These are phyloP conservation scores for Stenodera caucasica DNA, from an alignment of 2,888 invertebrate genomes.

Conservation along the genomic window DNA sequence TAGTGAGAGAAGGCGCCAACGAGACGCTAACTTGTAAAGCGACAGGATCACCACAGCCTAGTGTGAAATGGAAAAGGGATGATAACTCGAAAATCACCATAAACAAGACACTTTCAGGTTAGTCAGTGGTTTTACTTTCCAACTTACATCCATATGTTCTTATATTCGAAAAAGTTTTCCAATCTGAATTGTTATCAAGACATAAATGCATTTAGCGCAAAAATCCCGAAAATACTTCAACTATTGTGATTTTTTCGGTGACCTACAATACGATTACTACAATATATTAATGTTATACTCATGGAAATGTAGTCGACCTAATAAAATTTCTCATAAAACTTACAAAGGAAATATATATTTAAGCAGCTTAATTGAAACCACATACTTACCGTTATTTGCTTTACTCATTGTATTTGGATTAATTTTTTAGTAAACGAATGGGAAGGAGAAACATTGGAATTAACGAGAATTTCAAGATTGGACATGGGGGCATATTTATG, in stretches of 20 bases:
- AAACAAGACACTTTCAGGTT: constrained; percentile 80
- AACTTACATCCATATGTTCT: constrained; percentile 23
- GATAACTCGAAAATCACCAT: constrained; percentile 85
- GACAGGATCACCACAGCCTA: constrained; percentile 85
- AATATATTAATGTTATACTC: too few relatives aligned
- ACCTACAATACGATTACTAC: too few relatives aligned
- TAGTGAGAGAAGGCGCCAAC: constrained; percentile 87
- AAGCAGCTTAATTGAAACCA: constrained; percentile 34
- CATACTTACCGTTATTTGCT: constrained; percentile 22
- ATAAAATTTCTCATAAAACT: too few relatives aligned
- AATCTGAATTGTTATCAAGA: constrained; percentile 17
- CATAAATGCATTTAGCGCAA: constrained; percentile 19
- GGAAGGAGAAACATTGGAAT: constrained; percentile 67
- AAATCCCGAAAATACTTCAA: too few relatives aligned
- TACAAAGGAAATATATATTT: constrained; percentile 19
- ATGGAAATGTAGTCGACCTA: too few relatives aligned
- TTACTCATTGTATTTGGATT: constrained; percentile 30
- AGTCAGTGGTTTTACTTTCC: constrained; percentile 24
- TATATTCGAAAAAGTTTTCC: constrained; percentile 22
- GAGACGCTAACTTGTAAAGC: constrained; percentile 87
- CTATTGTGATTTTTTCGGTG: too few relatives aligned
- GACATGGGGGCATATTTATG: constrained; percentile 80
- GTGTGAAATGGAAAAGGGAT: constrained; percentile 90
- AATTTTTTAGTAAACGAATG: constrained; percentile 61
- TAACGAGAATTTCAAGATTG: constrained; percentile 68